phyloP scores from a whole-genome alignment of 2,797 vertebrate genomes.

The Myotis planiceps region DNA sequence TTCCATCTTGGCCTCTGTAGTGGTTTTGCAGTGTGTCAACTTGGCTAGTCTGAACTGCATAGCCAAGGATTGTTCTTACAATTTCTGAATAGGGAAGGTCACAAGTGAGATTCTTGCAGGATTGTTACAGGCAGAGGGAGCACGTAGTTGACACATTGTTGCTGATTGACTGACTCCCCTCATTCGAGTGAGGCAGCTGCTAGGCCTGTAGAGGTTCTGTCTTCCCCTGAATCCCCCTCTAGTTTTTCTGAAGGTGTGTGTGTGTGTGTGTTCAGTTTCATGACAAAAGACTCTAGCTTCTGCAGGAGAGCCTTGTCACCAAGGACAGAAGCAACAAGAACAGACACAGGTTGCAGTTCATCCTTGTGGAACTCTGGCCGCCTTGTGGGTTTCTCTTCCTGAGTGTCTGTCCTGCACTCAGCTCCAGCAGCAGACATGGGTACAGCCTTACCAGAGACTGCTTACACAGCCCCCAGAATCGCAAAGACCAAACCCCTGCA shows the following conservation, averaged over 20 bases:
- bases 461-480: too few species aligned
- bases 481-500: neutral
- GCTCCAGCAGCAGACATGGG: neutral
- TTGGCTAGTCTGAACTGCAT: neutral
- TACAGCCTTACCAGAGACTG: neutral
- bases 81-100: neutral
- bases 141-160: too few species aligned
- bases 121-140: neutral
- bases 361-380: neutral
- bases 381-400: neutral
- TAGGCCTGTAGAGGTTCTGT: neutral
- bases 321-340: neutral
- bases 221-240: neutral
- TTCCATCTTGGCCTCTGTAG: neutral
- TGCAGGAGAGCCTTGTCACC: neutral
- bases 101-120: neutral
- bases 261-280: neutral
- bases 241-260: neutral
- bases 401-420: neutral
- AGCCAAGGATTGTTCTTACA: neutral
- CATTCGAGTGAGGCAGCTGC: neutral
- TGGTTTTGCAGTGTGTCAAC: neutral
- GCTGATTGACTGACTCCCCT: neutral
- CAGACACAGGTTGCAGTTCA: neutral
- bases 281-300: neutral